Base-by-base conservation (phyloP, 1,140 invertebrate species). In the Drosophila trapezifrons region DNA sequence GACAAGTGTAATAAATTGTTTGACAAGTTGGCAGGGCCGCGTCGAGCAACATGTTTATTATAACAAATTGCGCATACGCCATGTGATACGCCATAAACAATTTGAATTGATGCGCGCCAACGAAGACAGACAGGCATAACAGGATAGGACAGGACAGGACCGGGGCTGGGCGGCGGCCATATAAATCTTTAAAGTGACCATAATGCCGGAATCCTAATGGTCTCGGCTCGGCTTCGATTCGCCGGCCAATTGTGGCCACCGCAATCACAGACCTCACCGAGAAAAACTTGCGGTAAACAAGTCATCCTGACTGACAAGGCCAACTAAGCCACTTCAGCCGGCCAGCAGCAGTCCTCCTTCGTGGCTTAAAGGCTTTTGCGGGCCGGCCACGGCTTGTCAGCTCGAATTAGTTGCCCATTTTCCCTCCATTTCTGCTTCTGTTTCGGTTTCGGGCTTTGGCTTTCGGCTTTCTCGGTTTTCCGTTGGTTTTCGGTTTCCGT, bases 61-160 rank as follows among this genome's bases (percentile, higher is more conserved):
- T 87, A 87, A 87, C 75, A 82, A 86, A 86, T 86, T 86, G 83
- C 75, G 83, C 76, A 86, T 85, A 85, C 82, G 70, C 82, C 82
- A 82, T 87, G 83, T 86, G 78, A 76, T 69, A 6, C 56, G 75
- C 82, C 83, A 69, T 87, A 71, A 76, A 79, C 70, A 87, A 82
- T 76, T 76, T 87, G 75, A 87, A 87, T 76, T 82, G 78, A 81
- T 78, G 67, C 66, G 54, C 22, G 20, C 46, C 40, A 57, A 69
- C 13, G 45, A 18, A 59, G 22, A 52, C 46, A n/a, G 22, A 43
- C 18, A 27, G 18, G 27, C 22, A 22, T 2, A 4, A 22, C 22
- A 25, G 27, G 42, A 20, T 4, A 52, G 25, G 37, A 29, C 18
- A 43, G 37, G 17, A 20, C 4, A 45, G 37, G 37, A 29, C 25